Conservation (phyloP, 2,113 vertebrate genomes). For the Ictalurus punctatus region DNA sequence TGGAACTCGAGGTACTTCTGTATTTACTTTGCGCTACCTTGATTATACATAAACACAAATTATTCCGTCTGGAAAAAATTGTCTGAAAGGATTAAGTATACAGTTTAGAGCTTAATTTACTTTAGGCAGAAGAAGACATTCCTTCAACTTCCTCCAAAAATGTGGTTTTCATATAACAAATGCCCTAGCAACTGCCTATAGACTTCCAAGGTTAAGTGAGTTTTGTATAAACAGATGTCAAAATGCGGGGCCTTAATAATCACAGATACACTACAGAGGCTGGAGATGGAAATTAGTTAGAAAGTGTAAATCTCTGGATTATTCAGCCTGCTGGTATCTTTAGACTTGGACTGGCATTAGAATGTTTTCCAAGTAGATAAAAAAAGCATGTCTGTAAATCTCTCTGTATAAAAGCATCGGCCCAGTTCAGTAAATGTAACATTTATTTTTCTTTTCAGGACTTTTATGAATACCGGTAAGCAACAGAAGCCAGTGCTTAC, state of each 20-base stretch:
- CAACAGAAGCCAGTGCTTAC: slow-evolving; percentile 96
- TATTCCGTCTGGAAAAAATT: neutral
- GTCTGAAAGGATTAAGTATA: neutral
- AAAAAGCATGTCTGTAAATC: neutral
- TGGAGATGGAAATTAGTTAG: neutral
- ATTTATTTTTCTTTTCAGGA: slow-evolving; percentile 65
- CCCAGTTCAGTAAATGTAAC: neutral
- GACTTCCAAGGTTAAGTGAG: neutral
- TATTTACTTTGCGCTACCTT: neutral
- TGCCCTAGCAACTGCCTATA: neutral
- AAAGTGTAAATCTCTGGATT: neutral
- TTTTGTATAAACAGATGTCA: neutral
- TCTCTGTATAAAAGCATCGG: neutral
- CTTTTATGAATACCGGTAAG: slow-evolving; percentile 94
- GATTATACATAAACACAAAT: neutral
- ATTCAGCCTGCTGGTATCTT: neutral
- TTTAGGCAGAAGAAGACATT: neutral
- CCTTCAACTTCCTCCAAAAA: neutral
- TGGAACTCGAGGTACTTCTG: neutral
- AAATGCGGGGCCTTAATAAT: neutral
- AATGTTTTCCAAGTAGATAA: neutral
- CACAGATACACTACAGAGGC: neutral
- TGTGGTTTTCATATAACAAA: neutral
- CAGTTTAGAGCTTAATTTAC: neutral
- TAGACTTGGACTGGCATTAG: neutral